Conservation (phyloP, 2,797 vertebrate genomes). For the Tangara arthus region DNA sequence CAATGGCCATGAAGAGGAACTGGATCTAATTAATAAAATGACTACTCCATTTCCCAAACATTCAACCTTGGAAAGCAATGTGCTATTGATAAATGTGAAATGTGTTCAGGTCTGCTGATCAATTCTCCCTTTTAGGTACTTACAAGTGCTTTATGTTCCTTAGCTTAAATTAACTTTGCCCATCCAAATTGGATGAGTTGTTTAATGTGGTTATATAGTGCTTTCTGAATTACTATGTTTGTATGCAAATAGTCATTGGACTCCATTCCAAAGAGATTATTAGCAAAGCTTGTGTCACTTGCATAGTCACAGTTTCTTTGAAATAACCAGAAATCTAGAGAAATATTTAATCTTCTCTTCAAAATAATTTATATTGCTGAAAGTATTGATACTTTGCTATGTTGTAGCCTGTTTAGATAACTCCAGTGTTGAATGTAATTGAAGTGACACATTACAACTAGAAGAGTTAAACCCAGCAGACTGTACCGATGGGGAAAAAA, state of each 20-base stretch:
- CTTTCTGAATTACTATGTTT: slow-evolving; percentile 16
- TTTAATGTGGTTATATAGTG: slow-evolving; percentile 23
- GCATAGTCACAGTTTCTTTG: neutral
- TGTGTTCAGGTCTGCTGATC: slow-evolving; percentile 16
- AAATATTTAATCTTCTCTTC: neutral
- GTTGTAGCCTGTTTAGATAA: neutral
- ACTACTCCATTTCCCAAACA: slow-evolving; percentile 2
- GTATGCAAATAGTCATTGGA: neutral
- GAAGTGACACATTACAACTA: neutral
- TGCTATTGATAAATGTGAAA: slow-evolving; percentile 48
- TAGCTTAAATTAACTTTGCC: slow-evolving; percentile 56
- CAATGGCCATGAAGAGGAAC: slow-evolving; percentile 23
- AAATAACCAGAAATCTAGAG: neutral
- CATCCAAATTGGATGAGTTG: slow-evolving; percentile 32
- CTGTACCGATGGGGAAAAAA: neutral
- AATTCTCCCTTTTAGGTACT: slow-evolving; percentile 30
- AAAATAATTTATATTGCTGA: neutral
- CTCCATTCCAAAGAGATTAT: neutral
- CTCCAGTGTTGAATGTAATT: neutral
- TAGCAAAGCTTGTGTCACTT: neutral
- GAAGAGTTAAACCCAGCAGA: slow-evolving; percentile 21
- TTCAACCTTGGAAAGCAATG: slow-evolving; percentile 18
- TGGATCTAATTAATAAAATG: slow-evolving; percentile 48
- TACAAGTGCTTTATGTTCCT: slow-evolving; percentile 50
- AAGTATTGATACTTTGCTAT: neutral